Evolutionary conservation across 2,888 invertebrate species (phyloP).

Genomic region (Cryptocephalus primarius): DNA sequence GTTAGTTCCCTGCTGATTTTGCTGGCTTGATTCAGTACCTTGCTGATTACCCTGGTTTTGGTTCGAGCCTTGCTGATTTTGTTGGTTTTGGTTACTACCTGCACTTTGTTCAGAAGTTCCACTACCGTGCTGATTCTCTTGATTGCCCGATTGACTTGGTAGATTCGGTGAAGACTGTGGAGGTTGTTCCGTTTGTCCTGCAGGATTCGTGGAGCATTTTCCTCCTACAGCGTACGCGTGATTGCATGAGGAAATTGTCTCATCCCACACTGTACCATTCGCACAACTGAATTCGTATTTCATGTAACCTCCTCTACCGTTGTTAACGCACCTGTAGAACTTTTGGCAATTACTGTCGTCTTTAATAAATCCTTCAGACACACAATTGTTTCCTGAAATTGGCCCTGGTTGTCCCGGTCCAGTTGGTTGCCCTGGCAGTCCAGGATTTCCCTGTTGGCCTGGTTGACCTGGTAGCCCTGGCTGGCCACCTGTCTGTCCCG

Average conservation of each 20-base stretch:
- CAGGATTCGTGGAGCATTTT: conserved; percentile 12
- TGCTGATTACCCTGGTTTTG: conserved; percentile 11
- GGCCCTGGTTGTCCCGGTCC: neutral
- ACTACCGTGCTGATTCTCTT: conserved; percentile 8
- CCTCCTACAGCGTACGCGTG: conserved; percentile 48
- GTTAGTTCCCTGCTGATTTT: conserved; percentile 2
- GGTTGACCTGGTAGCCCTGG: conserved; percentile 7
- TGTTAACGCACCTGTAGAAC: conserved; percentile 64
- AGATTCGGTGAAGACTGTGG: neutral
- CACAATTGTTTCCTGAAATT: neutral
- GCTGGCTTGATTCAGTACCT: neutral
- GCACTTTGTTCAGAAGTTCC: conserved; percentile 2
- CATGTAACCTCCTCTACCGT: conserved; percentile 46
- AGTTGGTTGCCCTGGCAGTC: neutral
- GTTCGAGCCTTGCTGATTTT: conserved; percentile 10
- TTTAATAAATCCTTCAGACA: conserved; percentile 57
- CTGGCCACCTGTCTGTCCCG: conserved; percentile 3
- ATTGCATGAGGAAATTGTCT: conserved; percentile 55
- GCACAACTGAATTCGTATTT: conserved; percentile 64
- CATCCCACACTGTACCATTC: conserved; percentile 69
- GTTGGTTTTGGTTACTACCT: conserved; percentile 8
- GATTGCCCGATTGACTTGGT: neutral
- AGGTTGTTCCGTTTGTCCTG: neutral
- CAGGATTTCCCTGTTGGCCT: conserved; percentile 1
- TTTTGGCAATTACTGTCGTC: conserved; percentile 58